phyloP scores from a whole-genome alignment of 2,113 vertebrate species.

The Scomber scombrus region DNA sequence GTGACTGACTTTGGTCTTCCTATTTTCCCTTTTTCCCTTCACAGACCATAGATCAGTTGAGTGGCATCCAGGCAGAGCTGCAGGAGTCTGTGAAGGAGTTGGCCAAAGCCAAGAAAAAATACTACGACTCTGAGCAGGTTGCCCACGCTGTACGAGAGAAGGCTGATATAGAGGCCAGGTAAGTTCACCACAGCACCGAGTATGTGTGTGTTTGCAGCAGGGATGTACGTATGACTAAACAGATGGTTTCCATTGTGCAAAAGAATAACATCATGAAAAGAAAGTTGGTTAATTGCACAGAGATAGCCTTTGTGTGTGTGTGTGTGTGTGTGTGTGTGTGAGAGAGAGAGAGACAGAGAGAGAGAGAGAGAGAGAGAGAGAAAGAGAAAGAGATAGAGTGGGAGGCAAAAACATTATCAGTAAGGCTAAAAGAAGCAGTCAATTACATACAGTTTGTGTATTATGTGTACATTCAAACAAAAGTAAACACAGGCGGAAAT shows the following conservation, averaged over 20 bases:
- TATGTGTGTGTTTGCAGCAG: background rate
- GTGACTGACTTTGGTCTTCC: constrained; percentile 26
- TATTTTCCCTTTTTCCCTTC: constrained; percentile 32
- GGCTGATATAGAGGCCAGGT: constrained; percentile 98
- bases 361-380: background rate
- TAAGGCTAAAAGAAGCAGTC: background rate
- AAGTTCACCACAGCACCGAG: constrained; percentile 69
- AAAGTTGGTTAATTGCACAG: constrained; percentile 25
- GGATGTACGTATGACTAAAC: background rate
- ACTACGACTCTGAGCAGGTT: constrained; percentile 99
- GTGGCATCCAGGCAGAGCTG: constrained; percentile 94
- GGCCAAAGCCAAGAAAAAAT: constrained; percentile 99
- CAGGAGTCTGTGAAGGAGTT: constrained; percentile 99
- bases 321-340: background rate
- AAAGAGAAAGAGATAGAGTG: background rate
- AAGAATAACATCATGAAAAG: constrained; percentile 9
- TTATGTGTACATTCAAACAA: background rate
- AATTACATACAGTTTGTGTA: background rate
- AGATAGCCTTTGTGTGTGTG: background rate
- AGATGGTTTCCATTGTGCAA: constrained; percentile 32
- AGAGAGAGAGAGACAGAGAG: no score
- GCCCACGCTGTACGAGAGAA: constrained; percentile 97
- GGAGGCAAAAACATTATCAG: background rate
- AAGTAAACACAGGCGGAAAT: background rate
- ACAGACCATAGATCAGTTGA: constrained; percentile 97